Evolutionary conservation across 2,113 vertebrate species (phyloP).

Genomic region (Verasper variegatus): DNA sequence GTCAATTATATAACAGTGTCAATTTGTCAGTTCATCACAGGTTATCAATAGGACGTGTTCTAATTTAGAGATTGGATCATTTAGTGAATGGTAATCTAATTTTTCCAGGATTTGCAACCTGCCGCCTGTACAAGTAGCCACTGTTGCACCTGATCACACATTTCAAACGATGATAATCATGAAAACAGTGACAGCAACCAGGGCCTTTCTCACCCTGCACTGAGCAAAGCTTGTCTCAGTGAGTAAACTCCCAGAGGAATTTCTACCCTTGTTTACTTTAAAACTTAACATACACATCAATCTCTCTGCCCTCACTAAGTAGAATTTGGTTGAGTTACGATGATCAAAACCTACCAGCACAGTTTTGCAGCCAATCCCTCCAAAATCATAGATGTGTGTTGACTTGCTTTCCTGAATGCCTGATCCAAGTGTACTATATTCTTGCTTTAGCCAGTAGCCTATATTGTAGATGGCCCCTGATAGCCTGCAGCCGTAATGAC

Average conservation of each 20-base stretch:
- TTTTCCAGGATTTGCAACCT: neutral
- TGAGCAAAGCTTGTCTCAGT: neutral
- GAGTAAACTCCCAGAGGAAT: constrained; percentile 1
- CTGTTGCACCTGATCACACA: neutral
- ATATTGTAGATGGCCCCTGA: constrained; percentile 45
- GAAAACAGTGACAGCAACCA: neutral
- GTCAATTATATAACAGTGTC: constrained; percentile 11
- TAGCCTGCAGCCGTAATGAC: constrained; percentile 38
- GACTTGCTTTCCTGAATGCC: constrained; percentile 42
- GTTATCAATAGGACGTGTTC: constrained; percentile 15
- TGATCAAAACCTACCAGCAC: constrained; percentile 30
- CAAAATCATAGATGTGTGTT: constrained; percentile 17
- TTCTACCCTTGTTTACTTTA: constrained; percentile 20
- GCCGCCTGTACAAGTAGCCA: too few species aligned
- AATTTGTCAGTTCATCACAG: constrained; percentile 3
- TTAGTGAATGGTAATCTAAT: constrained; percentile 13
- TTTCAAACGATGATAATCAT: neutral
- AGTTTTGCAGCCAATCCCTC: constrained; percentile 37
- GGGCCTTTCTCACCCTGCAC: neutral
- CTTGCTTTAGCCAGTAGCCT: constrained; percentile 56
- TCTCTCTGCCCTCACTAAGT: constrained; percentile 32
- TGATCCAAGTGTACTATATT: constrained; percentile 27
- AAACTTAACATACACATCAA: constrained; percentile 8
- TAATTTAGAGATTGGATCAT: constrained; percentile 21
- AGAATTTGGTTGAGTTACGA: constrained; percentile 50